Conservation (phyloP, 2,113 vertebrate genomes). For the Mustelus asterias region DNA sequence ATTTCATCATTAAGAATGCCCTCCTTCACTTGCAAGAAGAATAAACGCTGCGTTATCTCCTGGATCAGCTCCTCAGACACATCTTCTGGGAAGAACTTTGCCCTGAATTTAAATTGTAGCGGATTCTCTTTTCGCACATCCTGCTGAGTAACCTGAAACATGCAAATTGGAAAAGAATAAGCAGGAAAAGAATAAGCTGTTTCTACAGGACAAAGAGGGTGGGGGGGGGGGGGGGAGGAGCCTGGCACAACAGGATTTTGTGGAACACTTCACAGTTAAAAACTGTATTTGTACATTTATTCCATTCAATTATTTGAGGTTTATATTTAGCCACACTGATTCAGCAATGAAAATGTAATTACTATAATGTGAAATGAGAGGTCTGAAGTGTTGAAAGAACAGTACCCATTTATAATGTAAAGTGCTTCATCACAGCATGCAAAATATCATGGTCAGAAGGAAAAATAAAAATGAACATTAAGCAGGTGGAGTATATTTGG, state of each 20-base stretch:
- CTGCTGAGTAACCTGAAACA: constrained; percentile 84
- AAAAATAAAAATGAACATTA: background rate
- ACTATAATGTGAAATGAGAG: background rate
- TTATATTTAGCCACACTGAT: background rate
- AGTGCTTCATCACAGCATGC: background rate
- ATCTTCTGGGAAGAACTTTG: constrained; percentile 97
- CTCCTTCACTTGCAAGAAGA: constrained; percentile 98
- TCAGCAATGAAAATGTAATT: background rate
- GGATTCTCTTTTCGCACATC: constrained; percentile 97
- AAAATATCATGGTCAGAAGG: background rate
- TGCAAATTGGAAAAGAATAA: constrained; percentile 27
- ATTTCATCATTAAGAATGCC: constrained; percentile 94
- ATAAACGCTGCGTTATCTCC: constrained; percentile 94
- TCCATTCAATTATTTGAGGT: background rate
- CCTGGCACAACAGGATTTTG: background rate
- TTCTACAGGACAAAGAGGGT: background rate
- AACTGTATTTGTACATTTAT: background rate
- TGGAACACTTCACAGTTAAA: background rate
- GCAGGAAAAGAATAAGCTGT: no score
- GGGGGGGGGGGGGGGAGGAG: no score
- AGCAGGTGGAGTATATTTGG: background rate
- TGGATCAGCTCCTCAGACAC: constrained; percentile 96
- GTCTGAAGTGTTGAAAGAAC: background rate
- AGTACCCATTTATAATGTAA: background rate
- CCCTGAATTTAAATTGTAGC: constrained; percentile 91